phyloP scores from a whole-genome alignment of 2,888 invertebrate genomes.

The Nomada goodeniana region DNA sequence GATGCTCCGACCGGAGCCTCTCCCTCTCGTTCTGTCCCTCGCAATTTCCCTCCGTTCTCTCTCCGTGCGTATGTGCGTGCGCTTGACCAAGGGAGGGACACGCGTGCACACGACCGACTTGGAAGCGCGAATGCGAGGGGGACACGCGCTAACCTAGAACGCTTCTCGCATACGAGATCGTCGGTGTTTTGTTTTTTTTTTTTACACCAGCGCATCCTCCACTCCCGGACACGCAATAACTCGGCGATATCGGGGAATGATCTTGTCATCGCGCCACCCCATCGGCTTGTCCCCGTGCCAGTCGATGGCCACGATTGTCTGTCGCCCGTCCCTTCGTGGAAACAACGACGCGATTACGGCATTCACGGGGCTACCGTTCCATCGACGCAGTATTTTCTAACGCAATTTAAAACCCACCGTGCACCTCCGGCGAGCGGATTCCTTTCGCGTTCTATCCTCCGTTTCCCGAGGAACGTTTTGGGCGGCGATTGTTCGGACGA shows the following conservation, averaged over 20 bases:
- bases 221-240: conserved; percentile 40
- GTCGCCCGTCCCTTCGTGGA: not conserved
- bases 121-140: conserved; percentile 66
- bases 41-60: conserved; percentile 1
- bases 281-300: conserved; percentile 4
- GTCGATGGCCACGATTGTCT: conserved; percentile 10
- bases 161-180: conserved; percentile 78
- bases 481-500: not conserved
- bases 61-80: conserved; percentile 30
- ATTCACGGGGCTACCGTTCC: not conserved
- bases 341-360: not conserved
- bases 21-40: conserved; percentile 7
- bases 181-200: conserved; percentile 40
- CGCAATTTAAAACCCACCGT: too few relatives aligned
- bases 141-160: conserved; percentile 79
- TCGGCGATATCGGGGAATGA: conserved; percentile 19
- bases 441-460: too few relatives aligned
- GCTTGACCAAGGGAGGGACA: conserved; percentile 26
- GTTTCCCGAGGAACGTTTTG: too few relatives aligned
- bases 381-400: not conserved
- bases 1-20: conserved; percentile 2
- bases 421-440: too few relatives aligned
- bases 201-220: conserved; percentile 50
- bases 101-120: conserved; percentile 44
- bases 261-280: conserved; percentile 17